Conservation (phyloP, 2,888 invertebrate genomes). For the Trachelus stipa region DNA sequence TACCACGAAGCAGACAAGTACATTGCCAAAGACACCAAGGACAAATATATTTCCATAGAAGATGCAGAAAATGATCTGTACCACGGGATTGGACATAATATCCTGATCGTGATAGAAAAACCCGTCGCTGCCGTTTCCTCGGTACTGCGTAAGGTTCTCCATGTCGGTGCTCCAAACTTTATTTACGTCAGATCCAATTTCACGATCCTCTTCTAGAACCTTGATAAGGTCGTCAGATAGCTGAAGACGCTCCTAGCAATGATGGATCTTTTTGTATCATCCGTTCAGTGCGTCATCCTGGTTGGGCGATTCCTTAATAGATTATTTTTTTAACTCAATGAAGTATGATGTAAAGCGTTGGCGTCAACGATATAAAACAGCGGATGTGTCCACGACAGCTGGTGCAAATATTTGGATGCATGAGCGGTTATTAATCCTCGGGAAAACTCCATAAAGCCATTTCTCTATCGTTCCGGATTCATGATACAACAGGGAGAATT, state of each 20-base stretch:
- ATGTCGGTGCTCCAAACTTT: constrained; percentile 14
- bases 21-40: constrained; percentile 89
- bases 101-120: constrained; percentile 54
- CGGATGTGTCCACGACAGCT: not conserved
- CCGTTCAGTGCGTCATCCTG: not conserved
- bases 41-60: constrained; percentile 86
- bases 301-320: not conserved
- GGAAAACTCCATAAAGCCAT: not conserved
- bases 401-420: not conserved
- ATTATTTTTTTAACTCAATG: not conserved
- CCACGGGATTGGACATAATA: constrained; percentile 74
- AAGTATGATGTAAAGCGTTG: not conserved
- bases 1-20: constrained; percentile 94
- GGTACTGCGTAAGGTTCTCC: constrained; percentile 33
- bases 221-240: not conserved
- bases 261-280: not conserved
- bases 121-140: not conserved
- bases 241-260: not conserved
- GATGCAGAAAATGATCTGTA: constrained; percentile 81
- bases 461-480: not conserved
- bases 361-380: no score
- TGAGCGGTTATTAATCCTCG: not conserved
- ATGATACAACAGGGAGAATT: not conserved
- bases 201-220: constrained; percentile 13
- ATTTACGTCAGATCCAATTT: not conserved